Conservation (phyloP, 1,140 invertebrate genomes). For the Achatina immaculata region DNA sequence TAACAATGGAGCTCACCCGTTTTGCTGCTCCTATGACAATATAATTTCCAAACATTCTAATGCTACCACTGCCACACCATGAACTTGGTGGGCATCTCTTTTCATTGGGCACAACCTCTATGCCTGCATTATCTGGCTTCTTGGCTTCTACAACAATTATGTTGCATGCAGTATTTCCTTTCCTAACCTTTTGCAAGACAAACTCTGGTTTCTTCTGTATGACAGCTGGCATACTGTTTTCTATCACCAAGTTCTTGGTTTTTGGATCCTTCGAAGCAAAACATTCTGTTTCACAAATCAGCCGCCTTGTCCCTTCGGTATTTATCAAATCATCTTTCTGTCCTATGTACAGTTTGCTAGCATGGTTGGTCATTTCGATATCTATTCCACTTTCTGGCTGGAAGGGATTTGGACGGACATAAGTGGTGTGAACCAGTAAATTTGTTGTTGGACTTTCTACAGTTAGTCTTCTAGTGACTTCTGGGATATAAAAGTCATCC, state of each 20-base stretch:
- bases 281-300: constrained; percentile 28
- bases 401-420: constrained; percentile 2
- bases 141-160: background rate
- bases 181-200: background rate
- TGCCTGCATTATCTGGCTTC: background rate
- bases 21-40: background rate
- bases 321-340: background rate
- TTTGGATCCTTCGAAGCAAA: background rate
- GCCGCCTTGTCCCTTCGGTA: background rate
- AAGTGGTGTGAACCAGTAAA: constrained; percentile 13
- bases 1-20: background rate
- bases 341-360: background rate
- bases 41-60: background rate
- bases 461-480: background rate
- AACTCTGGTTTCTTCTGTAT: background rate
- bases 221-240: background rate
- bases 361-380: background rate
- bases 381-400: background rate
- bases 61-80: background rate
- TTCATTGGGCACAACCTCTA: background rate
- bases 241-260: constrained; percentile 2
- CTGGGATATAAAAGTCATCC: background rate
- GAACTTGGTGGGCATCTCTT: background rate
- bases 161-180: too few species aligned
- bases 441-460: constrained; percentile 15